Base-by-base conservation (phyloP, 2,113 vertebrate genomes). In the Daubentonia madagascariensis region DNA sequence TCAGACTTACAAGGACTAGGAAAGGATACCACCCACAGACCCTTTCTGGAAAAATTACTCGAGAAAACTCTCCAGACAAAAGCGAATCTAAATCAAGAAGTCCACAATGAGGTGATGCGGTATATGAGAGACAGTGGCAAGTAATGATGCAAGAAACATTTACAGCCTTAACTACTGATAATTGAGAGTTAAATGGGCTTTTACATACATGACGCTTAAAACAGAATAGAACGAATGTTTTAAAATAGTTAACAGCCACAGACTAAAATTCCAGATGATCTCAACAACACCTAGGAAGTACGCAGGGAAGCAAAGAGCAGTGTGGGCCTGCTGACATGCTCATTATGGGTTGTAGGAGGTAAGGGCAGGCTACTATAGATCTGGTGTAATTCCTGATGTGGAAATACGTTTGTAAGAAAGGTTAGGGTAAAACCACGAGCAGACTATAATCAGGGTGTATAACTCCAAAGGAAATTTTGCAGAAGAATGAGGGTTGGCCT, bases 11-110 rank as follows among this genome's bases (percentile, higher is more conserved):
- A 52, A 70, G 86, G 84, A 75, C 40, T n/a, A 48, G 89, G 73
- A 40, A 86, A n/a, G 50, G 14, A 63, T 17, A 84, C 86, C 61
- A 35, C 75, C 75, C 93, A 95, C 63, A 85, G 83, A 79, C 9
- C 5, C 37, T 57, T 81, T 92, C n/a, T 81, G 89, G 59, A 63
- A 90, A 89, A 83, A 68, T 67, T 79, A 87, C 37, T 78, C 48
- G 59, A 93, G 79, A 97, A 79, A 84, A 32, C 43, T 59, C 89
- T 86, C 80, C 84, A 73, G 59, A 83, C 75, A 81, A 89, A 89
- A 95, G 80, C 4, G 50, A 84, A 86, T 83, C 28, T 43, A 93
- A 89, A 48, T 70, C 52, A 28, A n/a, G 68, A 93, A 86, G 78
- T 37, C 83, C 80, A 88, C 89, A 37, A 63, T 6, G 35, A 91